Evolutionary conservation across 2,113 vertebrate genomes (phyloP).

Genomic region (Pygoscelis adeliae): DNA sequence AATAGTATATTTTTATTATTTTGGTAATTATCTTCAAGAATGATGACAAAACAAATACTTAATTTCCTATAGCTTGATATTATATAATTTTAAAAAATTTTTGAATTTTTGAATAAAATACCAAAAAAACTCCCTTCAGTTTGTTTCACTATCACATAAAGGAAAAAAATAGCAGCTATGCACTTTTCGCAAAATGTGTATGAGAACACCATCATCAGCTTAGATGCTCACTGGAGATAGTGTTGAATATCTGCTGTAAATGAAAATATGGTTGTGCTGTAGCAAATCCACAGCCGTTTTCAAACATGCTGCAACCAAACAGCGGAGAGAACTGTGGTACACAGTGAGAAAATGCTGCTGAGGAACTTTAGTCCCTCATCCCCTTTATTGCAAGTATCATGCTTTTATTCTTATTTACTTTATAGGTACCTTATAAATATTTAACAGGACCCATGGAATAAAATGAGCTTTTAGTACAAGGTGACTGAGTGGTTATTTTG

Average conservation of each 20-base stretch:
- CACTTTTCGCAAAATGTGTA: fast-evolving
- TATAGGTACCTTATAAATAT: neutral
- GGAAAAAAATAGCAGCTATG: neutral
- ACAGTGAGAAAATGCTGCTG: neutral
- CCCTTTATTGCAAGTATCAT: neutral
- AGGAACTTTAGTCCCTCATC: neutral
- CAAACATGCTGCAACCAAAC: neutral
- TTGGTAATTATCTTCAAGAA: neutral
- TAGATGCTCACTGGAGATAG: neutral
- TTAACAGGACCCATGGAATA: neutral
- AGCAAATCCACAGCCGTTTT: neutral
- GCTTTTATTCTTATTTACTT: neutral
- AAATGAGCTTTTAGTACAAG: neutral
- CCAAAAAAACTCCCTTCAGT: neutral
- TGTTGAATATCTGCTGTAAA: fast-evolving
- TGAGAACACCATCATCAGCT: fast-evolving
- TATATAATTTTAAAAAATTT: neutral
- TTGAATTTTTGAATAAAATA: neutral
- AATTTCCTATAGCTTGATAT: fast-evolving
- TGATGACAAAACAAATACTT: neutral
- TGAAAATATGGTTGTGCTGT: fast-evolving
- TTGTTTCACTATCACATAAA: neutral
- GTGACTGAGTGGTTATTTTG: neutral
- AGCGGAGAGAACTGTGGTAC: neutral
- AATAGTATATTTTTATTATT: neutral